These are phyloP conservation scores for Erebia palarica DNA, from an alignment of 2,888 invertebrate species.

Conservation along the genomic window DNA sequence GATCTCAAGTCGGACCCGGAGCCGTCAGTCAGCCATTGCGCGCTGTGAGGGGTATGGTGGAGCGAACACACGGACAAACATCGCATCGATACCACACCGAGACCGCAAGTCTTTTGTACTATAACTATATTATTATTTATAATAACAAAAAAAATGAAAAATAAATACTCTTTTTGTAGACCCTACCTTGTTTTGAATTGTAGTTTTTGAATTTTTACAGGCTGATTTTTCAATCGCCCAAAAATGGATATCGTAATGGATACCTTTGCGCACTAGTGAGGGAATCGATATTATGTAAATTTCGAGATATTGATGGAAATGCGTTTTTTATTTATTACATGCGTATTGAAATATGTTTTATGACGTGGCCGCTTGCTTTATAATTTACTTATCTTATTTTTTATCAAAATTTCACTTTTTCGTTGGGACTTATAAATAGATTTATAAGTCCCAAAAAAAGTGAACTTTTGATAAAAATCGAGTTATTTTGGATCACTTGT, in stretches of 20 bases:
- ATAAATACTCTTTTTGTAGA: slow-evolving; percentile 12
- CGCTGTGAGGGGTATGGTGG: slow-evolving; percentile 51
- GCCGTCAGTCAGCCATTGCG: slow-evolving; percentile 43
- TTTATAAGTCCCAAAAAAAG: no score
- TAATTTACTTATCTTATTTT: no score
- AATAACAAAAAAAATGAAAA: slow-evolving; percentile 8
- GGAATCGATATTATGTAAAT: no score
- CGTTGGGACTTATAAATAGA: no score
- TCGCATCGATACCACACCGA: neutral
- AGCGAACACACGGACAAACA: slow-evolving; percentile 12
- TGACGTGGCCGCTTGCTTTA: no score
- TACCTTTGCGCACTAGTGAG: no score
- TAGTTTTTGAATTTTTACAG: neutral
- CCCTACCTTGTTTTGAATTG: slow-evolving; percentile 10
- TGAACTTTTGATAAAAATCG: no score
- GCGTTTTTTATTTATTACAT: no score
- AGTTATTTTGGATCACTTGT: no score
- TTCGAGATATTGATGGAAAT: no score
- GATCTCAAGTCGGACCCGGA: slow-evolving; percentile 37
- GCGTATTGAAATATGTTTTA: no score
- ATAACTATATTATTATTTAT: neutral
- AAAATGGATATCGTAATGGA: neutral
- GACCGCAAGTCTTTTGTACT: slow-evolving; percentile 15
- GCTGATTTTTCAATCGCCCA: neutral
- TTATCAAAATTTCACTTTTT: no score